These are phyloP conservation scores for Cataglyphis hispanica DNA, from an alignment of 1,140 invertebrate species.

Conservation along the genomic window DNA sequence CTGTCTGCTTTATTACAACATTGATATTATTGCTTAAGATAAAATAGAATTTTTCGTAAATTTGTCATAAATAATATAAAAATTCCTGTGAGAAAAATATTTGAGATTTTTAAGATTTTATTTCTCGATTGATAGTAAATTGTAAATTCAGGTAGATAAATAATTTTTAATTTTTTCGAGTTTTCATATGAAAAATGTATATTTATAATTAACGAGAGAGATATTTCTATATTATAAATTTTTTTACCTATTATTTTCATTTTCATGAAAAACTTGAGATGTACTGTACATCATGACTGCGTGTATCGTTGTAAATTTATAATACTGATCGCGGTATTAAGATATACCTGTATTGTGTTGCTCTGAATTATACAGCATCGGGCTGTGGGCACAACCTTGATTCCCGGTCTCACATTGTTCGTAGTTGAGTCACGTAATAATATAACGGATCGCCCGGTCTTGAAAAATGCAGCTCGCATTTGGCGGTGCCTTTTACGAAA, in stretches of 20 bases:
- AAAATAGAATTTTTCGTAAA: background rate
- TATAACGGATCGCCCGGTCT: constrained; percentile 60
- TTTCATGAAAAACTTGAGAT: background rate
- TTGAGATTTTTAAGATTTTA: background rate
- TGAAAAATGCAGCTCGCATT: constrained; percentile 31
- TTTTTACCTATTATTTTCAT: background rate
- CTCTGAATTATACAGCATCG: constrained; percentile 36
- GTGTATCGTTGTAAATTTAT: constrained; percentile 16
- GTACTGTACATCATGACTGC: background rate
- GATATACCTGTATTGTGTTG: constrained; percentile 18
- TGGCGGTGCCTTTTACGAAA: constrained; percentile 57
- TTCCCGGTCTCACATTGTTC: constrained; percentile 57
- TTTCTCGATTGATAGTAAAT: too few relatives aligned
- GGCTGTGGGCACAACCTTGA: constrained; percentile 44
- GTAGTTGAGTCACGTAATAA: constrained; percentile 69
- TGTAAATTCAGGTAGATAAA: too few relatives aligned
- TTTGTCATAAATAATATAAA: background rate
- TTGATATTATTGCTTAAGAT: constrained; percentile 5
- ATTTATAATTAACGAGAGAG: too few relatives aligned
- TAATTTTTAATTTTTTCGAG: too few relatives aligned
- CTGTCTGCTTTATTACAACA: constrained; percentile 10
- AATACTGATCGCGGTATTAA: constrained; percentile 14
- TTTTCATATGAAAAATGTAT: too few relatives aligned
- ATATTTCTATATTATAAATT: too few relatives aligned
- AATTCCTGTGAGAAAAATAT: background rate